These are phyloP conservation scores for Lycaena phlaeas DNA, from an alignment of 2,888 invertebrate species.

Conservation along the genomic window DNA sequence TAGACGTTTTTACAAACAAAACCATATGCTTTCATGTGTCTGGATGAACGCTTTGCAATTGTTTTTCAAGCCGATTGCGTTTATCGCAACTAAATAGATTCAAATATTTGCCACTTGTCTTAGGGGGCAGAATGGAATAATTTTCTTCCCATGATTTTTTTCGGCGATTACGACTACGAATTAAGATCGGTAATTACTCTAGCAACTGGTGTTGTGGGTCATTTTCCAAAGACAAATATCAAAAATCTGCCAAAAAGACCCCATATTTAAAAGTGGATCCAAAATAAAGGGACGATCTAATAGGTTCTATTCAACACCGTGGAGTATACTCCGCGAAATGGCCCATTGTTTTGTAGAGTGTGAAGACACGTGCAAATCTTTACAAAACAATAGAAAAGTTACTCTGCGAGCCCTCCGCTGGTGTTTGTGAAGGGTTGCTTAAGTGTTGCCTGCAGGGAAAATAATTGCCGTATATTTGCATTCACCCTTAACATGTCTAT, in stretches of 20 bases:
- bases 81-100: no score
- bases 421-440: conserved; percentile 13
- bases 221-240: no score
- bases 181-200: no score
- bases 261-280: conserved; percentile 1
- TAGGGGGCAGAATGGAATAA: no score
- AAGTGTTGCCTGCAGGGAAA: conserved; percentile 8
- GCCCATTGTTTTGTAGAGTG: conserved; percentile 27
- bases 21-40: no score
- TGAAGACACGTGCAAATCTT: conserved; percentile 22
- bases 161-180: no score
- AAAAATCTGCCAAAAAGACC: neutral
- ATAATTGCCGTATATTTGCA: conserved; percentile 3
- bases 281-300: conserved; percentile 23
- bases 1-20: no score
- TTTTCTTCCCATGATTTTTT: no score
- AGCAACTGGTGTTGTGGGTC: no score
- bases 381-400: conserved; percentile 15
- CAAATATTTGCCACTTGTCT: no score
- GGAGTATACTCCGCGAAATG: conserved; percentile 34
- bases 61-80: no score
- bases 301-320: conserved; percentile 36
- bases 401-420: conserved; percentile 15
- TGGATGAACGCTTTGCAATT: no score
- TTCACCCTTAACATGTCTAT: neutral